Evolutionary conservation across 2,113 vertebrate genomes (phyloP).

Genomic region (Platysternon megacephalum): DNA sequence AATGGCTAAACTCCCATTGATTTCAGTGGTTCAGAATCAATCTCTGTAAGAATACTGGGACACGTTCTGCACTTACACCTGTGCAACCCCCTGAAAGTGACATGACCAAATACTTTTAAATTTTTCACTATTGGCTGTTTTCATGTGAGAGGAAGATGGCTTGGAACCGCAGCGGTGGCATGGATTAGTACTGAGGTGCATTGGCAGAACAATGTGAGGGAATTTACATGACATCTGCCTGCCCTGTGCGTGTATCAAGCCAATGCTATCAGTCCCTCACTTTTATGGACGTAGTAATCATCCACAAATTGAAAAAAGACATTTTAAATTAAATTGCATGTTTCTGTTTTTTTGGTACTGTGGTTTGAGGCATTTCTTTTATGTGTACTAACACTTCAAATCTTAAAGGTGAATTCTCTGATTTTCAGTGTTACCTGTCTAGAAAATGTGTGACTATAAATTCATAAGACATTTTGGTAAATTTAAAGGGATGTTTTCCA

Average conservation of each 20-base stretch:
- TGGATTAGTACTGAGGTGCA: conserved; percentile 43
- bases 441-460: neutral
- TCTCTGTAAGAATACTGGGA: neutral
- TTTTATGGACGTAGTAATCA: conserved; percentile 54
- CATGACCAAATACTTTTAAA: conserved; percentile 12
- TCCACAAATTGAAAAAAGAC: conserved; percentile 59
- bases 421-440: neutral
- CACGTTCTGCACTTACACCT: conserved; percentile 45
- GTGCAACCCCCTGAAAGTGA: conserved; percentile 54
- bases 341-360: conserved; percentile 68
- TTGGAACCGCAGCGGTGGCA: neutral
- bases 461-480: conserved; percentile 27
- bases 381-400: conserved; percentile 79
- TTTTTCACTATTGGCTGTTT: conserved; percentile 41
- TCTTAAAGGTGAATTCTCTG: conserved; percentile 54
- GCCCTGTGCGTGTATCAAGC: conserved; percentile 27
- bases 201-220: conserved; percentile 56
- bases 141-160: neutral
- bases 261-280: conserved; percentile 52
- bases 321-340: conserved; percentile 78
- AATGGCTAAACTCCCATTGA: conserved; percentile 12
- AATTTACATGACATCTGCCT: conserved; percentile 63
- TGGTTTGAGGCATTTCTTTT: conserved; percentile 78
- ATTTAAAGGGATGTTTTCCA: neutral
- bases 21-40: conserved; percentile 31